Conservation (phyloP, 1,140 invertebrate species). For the Bombus sylvicola region DNA sequence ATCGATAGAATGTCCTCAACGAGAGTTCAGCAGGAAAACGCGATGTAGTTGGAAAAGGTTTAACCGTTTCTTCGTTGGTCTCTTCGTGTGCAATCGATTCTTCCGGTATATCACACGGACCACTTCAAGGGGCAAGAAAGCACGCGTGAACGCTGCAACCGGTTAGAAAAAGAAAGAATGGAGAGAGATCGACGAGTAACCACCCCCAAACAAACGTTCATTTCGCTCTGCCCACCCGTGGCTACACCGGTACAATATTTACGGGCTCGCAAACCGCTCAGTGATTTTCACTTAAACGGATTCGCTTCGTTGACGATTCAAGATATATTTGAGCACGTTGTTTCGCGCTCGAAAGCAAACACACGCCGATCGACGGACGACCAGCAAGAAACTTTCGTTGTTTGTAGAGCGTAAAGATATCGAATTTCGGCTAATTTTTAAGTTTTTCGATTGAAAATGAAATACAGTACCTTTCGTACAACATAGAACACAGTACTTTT, state of each 20-base stretch:
- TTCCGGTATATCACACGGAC: slow-evolving; percentile 68
- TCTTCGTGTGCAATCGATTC: slow-evolving; percentile 71
- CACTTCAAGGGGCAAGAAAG: slow-evolving; percentile 68
- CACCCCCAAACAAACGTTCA: slow-evolving; percentile 44
- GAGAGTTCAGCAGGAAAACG: slow-evolving; percentile 19
- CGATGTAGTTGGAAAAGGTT: slow-evolving; percentile 55
- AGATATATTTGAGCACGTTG: slow-evolving; percentile 66
- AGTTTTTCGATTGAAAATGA: too few species aligned
- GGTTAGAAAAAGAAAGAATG: background rate
- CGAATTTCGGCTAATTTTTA: too few species aligned
- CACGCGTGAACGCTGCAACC: slow-evolving; percentile 56
- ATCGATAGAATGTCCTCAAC: slow-evolving; percentile 30
- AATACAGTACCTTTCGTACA: too few species aligned
- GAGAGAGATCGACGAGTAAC: background rate
- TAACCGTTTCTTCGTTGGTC: slow-evolving; percentile 65
- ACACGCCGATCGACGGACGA: background rate
- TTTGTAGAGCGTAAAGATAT: too few species aligned
- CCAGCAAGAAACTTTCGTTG: too few species aligned
- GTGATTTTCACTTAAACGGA: slow-evolving; percentile 63
- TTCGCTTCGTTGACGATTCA: slow-evolving; percentile 69
- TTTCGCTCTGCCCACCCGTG: slow-evolving; percentile 56
- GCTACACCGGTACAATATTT: slow-evolving; percentile 64
- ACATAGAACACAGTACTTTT: too few species aligned
- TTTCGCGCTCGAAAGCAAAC: slow-evolving; percentile 48
- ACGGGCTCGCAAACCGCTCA: slow-evolving; percentile 71